Evolutionary conservation across 2,113 vertebrate species (phyloP).

Genomic region (Amblyopsis rosae): DNA sequence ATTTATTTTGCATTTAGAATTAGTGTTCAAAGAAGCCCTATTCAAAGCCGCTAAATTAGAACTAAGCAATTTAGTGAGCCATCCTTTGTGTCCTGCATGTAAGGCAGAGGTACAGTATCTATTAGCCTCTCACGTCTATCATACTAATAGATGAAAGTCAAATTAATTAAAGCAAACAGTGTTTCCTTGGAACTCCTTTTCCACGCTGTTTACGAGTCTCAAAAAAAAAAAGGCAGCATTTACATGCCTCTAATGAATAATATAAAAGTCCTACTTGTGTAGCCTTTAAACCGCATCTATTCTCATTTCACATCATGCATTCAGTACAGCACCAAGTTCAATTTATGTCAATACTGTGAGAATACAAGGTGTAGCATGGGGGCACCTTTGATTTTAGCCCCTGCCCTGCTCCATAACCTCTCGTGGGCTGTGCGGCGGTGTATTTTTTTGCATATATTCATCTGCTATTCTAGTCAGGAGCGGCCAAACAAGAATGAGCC

Average conservation of each 20-base stretch:
- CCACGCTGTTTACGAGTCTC: slow-evolving; percentile 1
- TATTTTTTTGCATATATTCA: slow-evolving; percentile 78
- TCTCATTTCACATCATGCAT: slow-evolving; percentile 3
- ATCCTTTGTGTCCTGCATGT: not conserved
- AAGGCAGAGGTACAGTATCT: not conserved
- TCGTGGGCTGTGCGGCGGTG: slow-evolving; percentile 64
- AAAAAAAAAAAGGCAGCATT: slow-evolving; percentile 17
- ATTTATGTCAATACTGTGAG: slow-evolving; percentile 34
- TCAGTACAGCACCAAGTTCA: slow-evolving; percentile 29
- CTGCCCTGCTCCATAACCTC: not conserved
- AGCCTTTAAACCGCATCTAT: slow-evolving; percentile 10
- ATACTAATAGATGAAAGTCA: not conserved
- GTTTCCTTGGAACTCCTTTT: slow-evolving; percentile 1
- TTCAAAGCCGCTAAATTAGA: slow-evolving; percentile 2
- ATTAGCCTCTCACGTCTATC: slow-evolving; percentile 16
- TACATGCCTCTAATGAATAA: slow-evolving; percentile 12
- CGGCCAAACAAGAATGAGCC: slow-evolving; percentile 80
- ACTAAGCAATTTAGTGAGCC: slow-evolving; percentile 4
- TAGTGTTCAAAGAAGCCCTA: not conserved
- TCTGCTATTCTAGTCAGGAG: slow-evolving; percentile 83
- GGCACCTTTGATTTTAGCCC: slow-evolving; percentile 25
- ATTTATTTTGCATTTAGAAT: not conserved
- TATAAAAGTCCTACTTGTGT: not conserved
- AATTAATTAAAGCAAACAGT: slow-evolving; percentile 12
- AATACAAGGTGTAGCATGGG: slow-evolving; percentile 4